Percentiles rank a stretch among this genome's conserved stretches.
Evolutionary conservation across 2,888 invertebrate genomes (phyloP).

Genomic region (Pyrrhia umbra): DNA sequence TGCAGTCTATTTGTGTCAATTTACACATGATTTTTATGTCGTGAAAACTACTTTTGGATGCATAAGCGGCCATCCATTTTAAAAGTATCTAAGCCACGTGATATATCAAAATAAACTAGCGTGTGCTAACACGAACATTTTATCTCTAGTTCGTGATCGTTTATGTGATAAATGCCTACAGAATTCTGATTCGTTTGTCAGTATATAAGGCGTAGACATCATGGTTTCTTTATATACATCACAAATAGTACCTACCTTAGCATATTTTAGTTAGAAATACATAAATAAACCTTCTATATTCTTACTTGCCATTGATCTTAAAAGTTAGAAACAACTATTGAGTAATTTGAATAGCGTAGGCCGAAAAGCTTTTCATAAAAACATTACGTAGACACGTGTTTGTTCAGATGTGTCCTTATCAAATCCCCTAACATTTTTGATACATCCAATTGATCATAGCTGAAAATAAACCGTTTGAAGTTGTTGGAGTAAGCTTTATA

Average conservation of each 20-base stretch:
- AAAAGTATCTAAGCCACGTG: not conserved
- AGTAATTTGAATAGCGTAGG: slow-evolving; percentile 3
- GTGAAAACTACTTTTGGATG: slow-evolving; percentile 59
- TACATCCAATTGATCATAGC: slow-evolving; percentile 39
- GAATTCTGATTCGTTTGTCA: not conserved
- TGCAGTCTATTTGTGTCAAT: slow-evolving; percentile 63
- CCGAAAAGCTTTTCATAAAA: not conserved
- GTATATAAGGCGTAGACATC: not conserved
- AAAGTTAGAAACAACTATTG: not conserved
- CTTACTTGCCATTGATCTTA: too few species aligned
- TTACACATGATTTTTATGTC: slow-evolving; percentile 62
- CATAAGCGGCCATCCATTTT: slow-evolving; percentile 40
- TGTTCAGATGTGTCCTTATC: slow-evolving; percentile 8
- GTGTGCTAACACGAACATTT: not conserved
- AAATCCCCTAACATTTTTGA: slow-evolving; percentile 26
- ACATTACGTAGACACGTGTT: not conserved
- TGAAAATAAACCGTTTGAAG: slow-evolving; percentile 59
- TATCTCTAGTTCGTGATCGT: not conserved
- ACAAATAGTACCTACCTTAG: too few species aligned
- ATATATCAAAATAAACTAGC: not conserved
- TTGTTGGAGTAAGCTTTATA: slow-evolving; percentile 46
- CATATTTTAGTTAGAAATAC: too few species aligned
- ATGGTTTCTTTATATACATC: not conserved
- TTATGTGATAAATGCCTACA: too few species aligned
- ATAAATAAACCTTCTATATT: too few species aligned